Base-by-base conservation (phyloP, 2,888 invertebrate species). In the Troides aeacus region DNA sequence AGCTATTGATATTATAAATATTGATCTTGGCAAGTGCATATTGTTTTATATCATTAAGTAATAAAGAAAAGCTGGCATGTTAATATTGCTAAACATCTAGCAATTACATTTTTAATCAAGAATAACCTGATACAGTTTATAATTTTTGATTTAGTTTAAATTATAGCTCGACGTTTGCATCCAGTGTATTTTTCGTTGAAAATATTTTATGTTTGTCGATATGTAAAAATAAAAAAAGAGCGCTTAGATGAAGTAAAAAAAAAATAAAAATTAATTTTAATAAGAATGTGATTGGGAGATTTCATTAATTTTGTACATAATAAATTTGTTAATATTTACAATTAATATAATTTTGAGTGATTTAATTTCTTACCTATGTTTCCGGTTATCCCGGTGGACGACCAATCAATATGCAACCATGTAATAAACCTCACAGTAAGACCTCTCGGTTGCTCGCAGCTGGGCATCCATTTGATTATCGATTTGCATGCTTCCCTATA, bases 371-470 rank as follows among this genome's bases (percentile, higher is more conserved):
- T 76, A 91, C 90, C 87, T 79, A 80, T 85, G 81, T 81, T 80
- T 83, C 80, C 77, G 81, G 82, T 79, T 81, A 83, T 86, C 81
- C 81, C 79, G 74, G 82, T 79, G 80, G 78, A 83, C 79, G 78
- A 84, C 80, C 82, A 89, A 92, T 92, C 90, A 91, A 92, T 92
- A 92, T 90, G 88, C 86, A 89, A 82, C 83, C 79, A 84, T 84
- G 83, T 81, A 84, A 81, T 83, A 83, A 82, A 85, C 85, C 84
- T 84, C 84, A 87, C 85, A 79, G 83, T 78, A 83, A 83, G 82
- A 85, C 84, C 82, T 81, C 81, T 85, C 77, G 78, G 79, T 76
- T 78, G 77, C 80, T 85, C 77, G 77, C 80, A 82, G 81, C 83
- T 85, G 84, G 84, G 80, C 76, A 85, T 86, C 83, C 86, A 87